A percentile compares a stretch with the other conserved stretches of the same genome.
Conservation (phyloP, 2,888 invertebrate genomes). For the Tineola bisselliella region DNA sequence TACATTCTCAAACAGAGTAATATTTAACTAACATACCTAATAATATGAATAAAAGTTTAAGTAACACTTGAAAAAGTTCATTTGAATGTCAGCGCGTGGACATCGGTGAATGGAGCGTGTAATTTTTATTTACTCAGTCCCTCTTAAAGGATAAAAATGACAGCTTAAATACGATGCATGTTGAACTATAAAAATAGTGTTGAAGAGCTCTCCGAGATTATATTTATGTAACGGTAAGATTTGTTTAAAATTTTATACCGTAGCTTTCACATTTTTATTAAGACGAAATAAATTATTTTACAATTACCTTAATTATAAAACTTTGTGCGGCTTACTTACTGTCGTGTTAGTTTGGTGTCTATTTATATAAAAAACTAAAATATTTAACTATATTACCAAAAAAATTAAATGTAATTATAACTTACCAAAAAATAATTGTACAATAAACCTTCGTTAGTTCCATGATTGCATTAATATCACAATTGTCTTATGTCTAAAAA, state of each 20-base stretch:
- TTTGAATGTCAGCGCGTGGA: conserved; percentile 8
- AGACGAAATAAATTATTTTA: too few species aligned
- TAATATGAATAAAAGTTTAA: not conserved
- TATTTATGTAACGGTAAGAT: conserved; percentile 1
- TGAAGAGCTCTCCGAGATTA: not conserved
- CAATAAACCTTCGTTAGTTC: not conserved
- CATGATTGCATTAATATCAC: conserved; percentile 5
- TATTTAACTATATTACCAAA: too few species aligned
- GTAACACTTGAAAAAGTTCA: not conserved
- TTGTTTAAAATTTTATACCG: not conserved
- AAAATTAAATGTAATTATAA: not conserved
- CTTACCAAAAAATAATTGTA: not conserved
- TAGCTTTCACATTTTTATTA: not conserved
- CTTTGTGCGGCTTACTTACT: too few species aligned
- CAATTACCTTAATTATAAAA: too few species aligned
- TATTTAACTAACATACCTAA: too few species aligned
- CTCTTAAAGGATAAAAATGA: conserved; percentile 38
- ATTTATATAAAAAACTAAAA: too few species aligned
- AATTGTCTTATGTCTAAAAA: not conserved
- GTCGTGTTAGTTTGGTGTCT: too few species aligned
- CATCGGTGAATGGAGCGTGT: conserved; percentile 46
- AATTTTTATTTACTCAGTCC: conserved; percentile 59
- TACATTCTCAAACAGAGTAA: not conserved
- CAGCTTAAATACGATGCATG: not conserved
- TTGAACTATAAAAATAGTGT: conserved; percentile 4